Evolutionary conservation across 2,113 vertebrate species (phyloP).

Genomic region (western clawed frog (Xenopus tropicalis)): UCB_Xtro_10.0 CM004444.2:102443001-102443500

Average conservation of each 20-base stretch:
- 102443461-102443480: too few species aligned
- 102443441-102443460: too few species aligned
- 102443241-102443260: not conserved
- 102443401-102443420: too few species aligned
- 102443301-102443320: too few species aligned
- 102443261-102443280: too few species aligned
- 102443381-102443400: too few species aligned
- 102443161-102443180: conserved; percentile 14
- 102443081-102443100: conserved; percentile 21
- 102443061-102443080: conserved; percentile 16
- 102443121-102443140: conserved; percentile 15
- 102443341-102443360: too few species aligned
- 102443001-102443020: conserved; percentile 2
- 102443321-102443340: too few species aligned
- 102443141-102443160: conserved; percentile 24
- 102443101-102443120: not conserved
- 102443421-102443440: too few species aligned
- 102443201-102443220: not conserved
- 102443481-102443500: too few species aligned
- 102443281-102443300: too few species aligned
- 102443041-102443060: conserved; percentile 21
- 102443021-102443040: conserved; percentile 9
- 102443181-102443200: conserved; percentile 21
- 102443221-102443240: not conserved
- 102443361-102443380: too few species aligned